Evolutionary conservation across 2,888 invertebrate genomes (phyloP).

Genomic region (Drosophila gaucha): DNA sequence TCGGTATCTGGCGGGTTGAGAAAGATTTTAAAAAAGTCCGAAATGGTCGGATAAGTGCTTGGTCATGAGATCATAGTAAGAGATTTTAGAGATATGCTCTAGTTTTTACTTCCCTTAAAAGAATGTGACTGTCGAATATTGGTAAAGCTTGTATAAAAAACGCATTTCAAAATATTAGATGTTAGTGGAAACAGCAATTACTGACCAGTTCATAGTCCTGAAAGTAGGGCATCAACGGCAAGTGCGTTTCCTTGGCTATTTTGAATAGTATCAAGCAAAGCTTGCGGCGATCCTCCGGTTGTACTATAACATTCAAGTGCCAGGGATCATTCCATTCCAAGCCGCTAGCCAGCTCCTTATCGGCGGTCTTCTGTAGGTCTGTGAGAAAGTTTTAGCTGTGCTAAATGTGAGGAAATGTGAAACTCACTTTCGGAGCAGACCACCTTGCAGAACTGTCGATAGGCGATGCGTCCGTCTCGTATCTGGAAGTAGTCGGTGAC

Average conservation of each 20-base stretch:
- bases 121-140: too few relatives aligned
- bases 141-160: not conserved
- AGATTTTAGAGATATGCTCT: too few relatives aligned
- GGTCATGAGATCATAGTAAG: too few relatives aligned
- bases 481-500: slow-evolving; percentile 91
- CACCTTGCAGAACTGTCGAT: slow-evolving; percentile 90
- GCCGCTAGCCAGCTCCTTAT: slow-evolving; percentile 85
- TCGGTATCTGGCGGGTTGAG: too few relatives aligned
- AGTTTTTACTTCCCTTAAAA: too few relatives aligned
- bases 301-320: slow-evolving; percentile 88
- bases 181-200: too few relatives aligned
- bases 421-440: slow-evolving; percentile 85
- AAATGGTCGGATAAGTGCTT: too few relatives aligned
- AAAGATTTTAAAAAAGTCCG: too few relatives aligned
- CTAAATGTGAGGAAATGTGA: not conserved
- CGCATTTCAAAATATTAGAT: not conserved
- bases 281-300: slow-evolving; percentile 88
- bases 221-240: slow-evolving; percentile 89
- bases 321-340: slow-evolving; percentile 90
- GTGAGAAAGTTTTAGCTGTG: slow-evolving; percentile 23
- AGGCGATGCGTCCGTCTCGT: slow-evolving; percentile 91
- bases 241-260: slow-evolving; percentile 88
- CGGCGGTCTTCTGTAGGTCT: slow-evolving; percentile 62
- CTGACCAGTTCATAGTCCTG: slow-evolving; percentile 84
- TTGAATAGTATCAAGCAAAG: slow-evolving; percentile 90